phyloP scores from a whole-genome alignment of 1,140 invertebrate species.

The Charaxes varanes region DNA sequence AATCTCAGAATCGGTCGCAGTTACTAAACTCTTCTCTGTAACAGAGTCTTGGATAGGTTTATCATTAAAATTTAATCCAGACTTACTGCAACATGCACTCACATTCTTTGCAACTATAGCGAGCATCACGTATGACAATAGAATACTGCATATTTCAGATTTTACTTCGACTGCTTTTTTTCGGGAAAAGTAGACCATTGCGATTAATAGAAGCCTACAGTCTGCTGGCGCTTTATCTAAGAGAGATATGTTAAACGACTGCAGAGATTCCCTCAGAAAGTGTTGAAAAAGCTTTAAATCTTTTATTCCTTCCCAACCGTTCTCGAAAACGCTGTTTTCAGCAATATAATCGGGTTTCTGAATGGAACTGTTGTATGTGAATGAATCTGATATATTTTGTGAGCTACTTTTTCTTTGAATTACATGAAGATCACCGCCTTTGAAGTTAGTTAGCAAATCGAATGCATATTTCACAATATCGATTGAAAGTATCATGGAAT shows the following conservation, averaged over 20 bases:
- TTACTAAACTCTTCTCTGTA: slow-evolving; percentile 11
- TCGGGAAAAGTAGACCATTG: slow-evolving; percentile 27
- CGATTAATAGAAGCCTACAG: slow-evolving; percentile 22
- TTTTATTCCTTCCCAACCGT: slow-evolving; percentile 26
- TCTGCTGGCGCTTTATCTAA: slow-evolving; percentile 21
- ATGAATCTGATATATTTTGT: not conserved
- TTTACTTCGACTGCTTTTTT: slow-evolving; percentile 13
- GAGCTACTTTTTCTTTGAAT: slow-evolving; percentile 3
- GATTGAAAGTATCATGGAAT: slow-evolving; percentile 18
- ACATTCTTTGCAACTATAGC: slow-evolving; percentile 11
- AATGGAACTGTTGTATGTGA: not conserved
- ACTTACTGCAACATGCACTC: not conserved
- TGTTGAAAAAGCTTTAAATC: slow-evolving; percentile 23
- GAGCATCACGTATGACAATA: slow-evolving; percentile 29
- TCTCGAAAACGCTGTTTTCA: slow-evolving; percentile 26
- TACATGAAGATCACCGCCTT: slow-evolving; percentile 17
- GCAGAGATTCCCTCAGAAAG: slow-evolving; percentile 24
- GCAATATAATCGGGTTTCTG: slow-evolving; percentile 25
- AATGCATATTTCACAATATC: slow-evolving; percentile 36
- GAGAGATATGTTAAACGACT: slow-evolving; percentile 13
- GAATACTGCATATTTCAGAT: slow-evolving; percentile 16
- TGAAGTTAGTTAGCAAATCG: slow-evolving; percentile 36
- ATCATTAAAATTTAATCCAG: not conserved
- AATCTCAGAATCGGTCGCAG: slow-evolving; percentile 12
- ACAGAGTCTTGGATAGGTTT: slow-evolving; percentile 5